A percentile compares a stretch with the other conserved stretches of the same genome.
phyloP scores from a whole-genome alignment of 2,888 invertebrate genomes.

The Himalopsyche japonica region DNA sequence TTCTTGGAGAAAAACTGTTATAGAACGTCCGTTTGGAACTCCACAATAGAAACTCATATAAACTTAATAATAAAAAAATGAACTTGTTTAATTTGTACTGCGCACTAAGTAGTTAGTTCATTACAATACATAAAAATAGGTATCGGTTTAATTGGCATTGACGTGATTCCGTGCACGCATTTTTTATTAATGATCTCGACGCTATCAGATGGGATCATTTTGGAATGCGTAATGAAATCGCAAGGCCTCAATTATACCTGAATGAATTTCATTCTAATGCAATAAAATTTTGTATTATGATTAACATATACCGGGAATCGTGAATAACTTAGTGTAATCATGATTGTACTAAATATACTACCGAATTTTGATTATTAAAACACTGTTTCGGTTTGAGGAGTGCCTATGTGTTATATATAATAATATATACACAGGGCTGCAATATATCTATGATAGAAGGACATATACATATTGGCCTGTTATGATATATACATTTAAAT shows the following conservation, averaged over 20 bases:
- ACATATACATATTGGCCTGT: too few species aligned
- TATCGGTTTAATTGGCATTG: background rate
- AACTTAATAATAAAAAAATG: too few species aligned
- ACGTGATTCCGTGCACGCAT: background rate
- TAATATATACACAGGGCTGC: too few species aligned
- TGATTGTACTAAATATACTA: background rate
- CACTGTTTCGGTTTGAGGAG: too few species aligned
- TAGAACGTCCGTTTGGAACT: too few species aligned
- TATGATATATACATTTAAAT: too few species aligned
- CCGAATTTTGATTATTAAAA: too few species aligned
- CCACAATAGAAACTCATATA: too few species aligned
- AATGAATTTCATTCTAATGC: background rate
- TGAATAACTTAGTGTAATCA: background rate
- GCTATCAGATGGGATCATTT: background rate
- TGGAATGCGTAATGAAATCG: background rate
- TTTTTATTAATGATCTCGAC: background rate
- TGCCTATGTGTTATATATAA: too few species aligned
- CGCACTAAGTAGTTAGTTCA: background rate
- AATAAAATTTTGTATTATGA: background rate
- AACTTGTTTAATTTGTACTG: background rate
- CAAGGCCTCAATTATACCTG: background rate
- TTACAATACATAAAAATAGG: background rate
- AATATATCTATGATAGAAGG: too few species aligned
- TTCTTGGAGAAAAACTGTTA: too few species aligned
- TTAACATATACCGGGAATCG: background rate